Conservation (phyloP, 1,140 invertebrate genomes). For the Papilio helenus region DNA sequence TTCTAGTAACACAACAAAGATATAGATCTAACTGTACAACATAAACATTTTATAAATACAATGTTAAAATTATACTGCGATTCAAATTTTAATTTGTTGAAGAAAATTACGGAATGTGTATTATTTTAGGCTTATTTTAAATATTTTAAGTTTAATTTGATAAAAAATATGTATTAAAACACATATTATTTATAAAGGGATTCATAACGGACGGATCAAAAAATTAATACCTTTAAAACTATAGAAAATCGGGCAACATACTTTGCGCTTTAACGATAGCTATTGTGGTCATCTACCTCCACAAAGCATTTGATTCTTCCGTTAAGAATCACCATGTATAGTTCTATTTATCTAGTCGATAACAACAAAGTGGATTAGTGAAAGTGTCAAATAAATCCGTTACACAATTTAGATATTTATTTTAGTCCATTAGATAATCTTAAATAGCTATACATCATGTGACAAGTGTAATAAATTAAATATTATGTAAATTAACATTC, state of each 20-base stretch:
- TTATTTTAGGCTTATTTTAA: background rate
- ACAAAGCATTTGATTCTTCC: too few species aligned
- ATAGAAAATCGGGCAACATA: too few species aligned
- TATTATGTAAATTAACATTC: background rate
- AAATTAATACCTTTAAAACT: too few species aligned
- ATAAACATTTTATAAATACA: too few species aligned
- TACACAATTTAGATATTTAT: background rate
- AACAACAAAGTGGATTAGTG: slow-evolving; percentile 1
- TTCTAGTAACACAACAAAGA: background rate
- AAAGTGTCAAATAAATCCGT: background rate
- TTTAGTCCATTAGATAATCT: background rate
- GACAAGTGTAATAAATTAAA: background rate
- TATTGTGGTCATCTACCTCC: too few species aligned
- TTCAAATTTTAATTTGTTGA: too few species aligned
- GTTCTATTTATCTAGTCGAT: background rate
- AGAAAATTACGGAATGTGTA: background rate
- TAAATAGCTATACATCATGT: background rate
- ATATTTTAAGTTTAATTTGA: background rate
- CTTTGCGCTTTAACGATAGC: too few species aligned
- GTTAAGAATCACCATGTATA: background rate
- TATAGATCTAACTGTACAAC: background rate
- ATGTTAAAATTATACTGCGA: background rate
- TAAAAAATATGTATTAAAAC: too few species aligned
- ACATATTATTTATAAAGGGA: too few species aligned
- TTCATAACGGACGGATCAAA: too few species aligned